Conservation (phyloP, 1,140 invertebrate genomes). For the Chrysoperla carnea region DNA sequence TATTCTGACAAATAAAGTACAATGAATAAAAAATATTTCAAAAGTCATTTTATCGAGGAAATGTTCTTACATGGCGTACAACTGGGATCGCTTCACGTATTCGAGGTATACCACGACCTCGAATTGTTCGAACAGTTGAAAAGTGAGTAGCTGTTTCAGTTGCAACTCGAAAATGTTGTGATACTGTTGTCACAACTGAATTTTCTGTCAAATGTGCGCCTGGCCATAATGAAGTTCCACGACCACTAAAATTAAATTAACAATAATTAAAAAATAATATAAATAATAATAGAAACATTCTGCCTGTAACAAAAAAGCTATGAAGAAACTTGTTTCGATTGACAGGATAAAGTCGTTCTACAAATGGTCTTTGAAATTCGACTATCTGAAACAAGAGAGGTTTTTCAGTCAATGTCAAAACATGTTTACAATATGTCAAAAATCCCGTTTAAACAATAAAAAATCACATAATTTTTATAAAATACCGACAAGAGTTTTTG, state of each 20-base stretch:
- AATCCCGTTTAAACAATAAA: too few species aligned
- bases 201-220: not conserved
- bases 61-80: constrained; percentile 30
- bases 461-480: too few species aligned
- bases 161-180: constrained; percentile 15
- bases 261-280: not conserved
- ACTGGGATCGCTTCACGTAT: constrained; percentile 9
- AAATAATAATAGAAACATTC: not conserved
- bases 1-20: too few species aligned
- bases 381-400: too few species aligned
- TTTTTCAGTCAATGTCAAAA: too few species aligned
- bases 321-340: too few species aligned
- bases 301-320: too few species aligned
- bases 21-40: too few species aligned
- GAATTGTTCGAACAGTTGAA: not conserved
- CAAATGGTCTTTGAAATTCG: too few species aligned
- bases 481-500: too few species aligned
- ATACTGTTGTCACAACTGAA: not conserved
- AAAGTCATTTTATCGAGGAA: not conserved
- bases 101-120: not conserved
- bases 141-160: constrained; percentile 1
- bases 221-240: not conserved
- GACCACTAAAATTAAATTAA: not conserved
- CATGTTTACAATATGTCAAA: too few species aligned
- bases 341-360: too few species aligned